These are phyloP conservation scores for Sylvietta virens DNA, from an alignment of 2,113 vertebrate species.

Conservation along the genomic window DNA sequence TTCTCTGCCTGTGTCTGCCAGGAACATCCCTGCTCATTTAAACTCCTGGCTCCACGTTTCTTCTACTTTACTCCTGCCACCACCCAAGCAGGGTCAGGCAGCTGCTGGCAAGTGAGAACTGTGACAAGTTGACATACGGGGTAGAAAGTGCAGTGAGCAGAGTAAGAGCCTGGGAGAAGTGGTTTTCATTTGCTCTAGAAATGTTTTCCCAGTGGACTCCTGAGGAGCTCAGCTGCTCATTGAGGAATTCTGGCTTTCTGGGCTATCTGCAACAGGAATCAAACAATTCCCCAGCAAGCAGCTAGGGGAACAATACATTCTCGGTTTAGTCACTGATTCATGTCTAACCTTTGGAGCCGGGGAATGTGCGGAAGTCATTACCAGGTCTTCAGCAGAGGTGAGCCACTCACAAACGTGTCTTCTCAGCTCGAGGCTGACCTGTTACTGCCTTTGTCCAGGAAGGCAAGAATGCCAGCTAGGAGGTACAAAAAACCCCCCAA, in stretches of 20 bases:
- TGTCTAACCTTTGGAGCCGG: neutral
- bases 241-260: neutral
- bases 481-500: neutral
- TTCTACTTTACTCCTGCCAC: neutral
- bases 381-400: neutral
- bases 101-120: neutral
- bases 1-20: neutral
- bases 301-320: neutral
- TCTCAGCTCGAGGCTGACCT: neutral
- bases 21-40: neutral
- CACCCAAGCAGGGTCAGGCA: slow-evolving; percentile 11
- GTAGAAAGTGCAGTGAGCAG: slow-evolving; percentile 12
- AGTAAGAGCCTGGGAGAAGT: neutral
- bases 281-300: neutral
- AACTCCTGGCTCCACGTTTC: neutral
- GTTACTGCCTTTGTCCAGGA: neutral
- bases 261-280: neutral
- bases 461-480: neutral
- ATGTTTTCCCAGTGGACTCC: neutral
- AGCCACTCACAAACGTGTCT: neutral
- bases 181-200: neutral
- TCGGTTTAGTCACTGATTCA: neutral
- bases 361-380: neutral
- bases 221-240: neutral
- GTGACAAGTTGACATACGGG: neutral